These are phyloP conservation scores for Lepus americanus DNA, from an alignment of 2,113 vertebrate genomes.

Conservation along the genomic window DNA sequence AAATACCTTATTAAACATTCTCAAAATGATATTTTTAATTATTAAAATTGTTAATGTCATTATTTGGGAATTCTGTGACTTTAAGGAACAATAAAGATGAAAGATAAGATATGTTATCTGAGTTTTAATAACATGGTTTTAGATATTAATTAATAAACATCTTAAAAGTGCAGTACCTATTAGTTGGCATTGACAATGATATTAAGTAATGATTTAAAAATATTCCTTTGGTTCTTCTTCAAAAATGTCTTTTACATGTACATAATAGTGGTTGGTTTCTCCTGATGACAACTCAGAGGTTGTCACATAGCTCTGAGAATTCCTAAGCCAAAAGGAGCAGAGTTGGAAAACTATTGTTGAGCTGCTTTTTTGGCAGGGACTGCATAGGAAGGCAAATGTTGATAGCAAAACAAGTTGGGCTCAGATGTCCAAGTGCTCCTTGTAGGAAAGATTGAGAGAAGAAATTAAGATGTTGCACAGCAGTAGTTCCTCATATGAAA, in stretches of 20 bases:
- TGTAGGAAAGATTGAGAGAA: background rate
- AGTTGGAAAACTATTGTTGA: background rate
- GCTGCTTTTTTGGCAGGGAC: background rate
- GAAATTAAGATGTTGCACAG: background rate
- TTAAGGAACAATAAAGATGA: background rate
- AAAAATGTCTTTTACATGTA: background rate
- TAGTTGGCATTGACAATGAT: background rate
- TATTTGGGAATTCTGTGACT: background rate
- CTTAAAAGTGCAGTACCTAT: background rate
- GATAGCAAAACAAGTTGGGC: background rate
- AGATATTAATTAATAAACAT: constrained; percentile 22
- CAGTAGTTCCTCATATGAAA: background rate
- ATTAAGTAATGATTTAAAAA: background rate
- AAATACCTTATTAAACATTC: background rate
- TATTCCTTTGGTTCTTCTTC: background rate
- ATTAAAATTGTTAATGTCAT: background rate
- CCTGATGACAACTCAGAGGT: background rate
- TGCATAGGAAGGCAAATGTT: background rate
- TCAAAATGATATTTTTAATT: constrained; percentile 36
- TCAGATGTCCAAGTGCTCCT: background rate
- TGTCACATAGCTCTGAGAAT: background rate
- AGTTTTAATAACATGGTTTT: background rate
- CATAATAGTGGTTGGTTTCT: background rate
- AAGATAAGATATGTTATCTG: background rate
- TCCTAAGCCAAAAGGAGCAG: background rate